These are phyloP conservation scores for Gadus chalcogrammus DNA, from an alignment of 2,113 vertebrate species.

Conservation along the genomic window DNA sequence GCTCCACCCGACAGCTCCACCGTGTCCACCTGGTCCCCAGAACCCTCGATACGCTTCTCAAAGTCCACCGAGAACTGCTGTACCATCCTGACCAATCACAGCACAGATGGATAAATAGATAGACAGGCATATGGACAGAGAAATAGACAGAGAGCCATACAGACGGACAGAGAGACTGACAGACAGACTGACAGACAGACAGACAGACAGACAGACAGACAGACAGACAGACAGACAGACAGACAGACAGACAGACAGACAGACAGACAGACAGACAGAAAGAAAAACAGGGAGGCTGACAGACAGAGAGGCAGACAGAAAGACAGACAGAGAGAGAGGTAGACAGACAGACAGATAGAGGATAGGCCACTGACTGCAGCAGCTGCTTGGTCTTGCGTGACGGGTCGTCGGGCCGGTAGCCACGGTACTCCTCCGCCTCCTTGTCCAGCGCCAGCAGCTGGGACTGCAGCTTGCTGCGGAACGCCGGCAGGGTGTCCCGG, in stretches of 20 bases:
- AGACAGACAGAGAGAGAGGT: too few relatives aligned
- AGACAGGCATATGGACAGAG: too few relatives aligned
- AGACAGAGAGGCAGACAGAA: background rate
- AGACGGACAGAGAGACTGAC: too few relatives aligned
- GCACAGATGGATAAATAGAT: background rate
- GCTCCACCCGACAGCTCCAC: constrained; percentile 92
- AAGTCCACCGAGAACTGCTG: constrained; percentile 96
- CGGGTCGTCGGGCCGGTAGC: constrained; percentile 91
- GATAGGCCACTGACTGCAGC: constrained; percentile 79
- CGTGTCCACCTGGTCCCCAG: constrained; percentile 94
- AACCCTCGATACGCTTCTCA: constrained; percentile 93
- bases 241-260: too few relatives aligned
- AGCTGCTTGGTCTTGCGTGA: constrained; percentile 92
- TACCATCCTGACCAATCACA: constrained; percentile 80
- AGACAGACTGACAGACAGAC: too few relatives aligned
- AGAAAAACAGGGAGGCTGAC: too few relatives aligned
- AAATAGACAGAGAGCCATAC: background rate
- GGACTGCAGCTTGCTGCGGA: constrained; percentile 89
- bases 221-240: too few relatives aligned
- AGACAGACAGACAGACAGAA: too few relatives aligned
- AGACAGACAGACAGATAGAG: background rate
- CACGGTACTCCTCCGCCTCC: constrained; percentile 89
- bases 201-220: too few relatives aligned
- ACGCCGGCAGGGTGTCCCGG: constrained; percentile 86
- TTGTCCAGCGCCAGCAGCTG: constrained; percentile 89